Base-by-base conservation (phyloP, 2,797 vertebrate genomes). In the Amblyraja radiata region DNA sequence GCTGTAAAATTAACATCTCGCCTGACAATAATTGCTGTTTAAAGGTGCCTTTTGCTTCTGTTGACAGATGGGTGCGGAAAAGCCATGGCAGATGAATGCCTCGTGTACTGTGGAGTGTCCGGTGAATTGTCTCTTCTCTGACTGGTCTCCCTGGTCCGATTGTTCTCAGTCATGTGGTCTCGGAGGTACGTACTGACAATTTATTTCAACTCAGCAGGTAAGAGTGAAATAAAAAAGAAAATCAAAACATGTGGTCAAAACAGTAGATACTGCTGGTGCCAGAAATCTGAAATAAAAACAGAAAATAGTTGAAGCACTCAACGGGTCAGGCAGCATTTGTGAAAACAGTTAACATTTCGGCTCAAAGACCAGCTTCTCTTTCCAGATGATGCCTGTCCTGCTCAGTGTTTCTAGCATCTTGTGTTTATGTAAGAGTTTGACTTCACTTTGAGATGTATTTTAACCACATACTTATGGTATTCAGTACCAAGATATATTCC, bases 51-150 rank as follows among this genome's bases (percentile, higher is more conserved):
- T 94, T 58, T 93, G 94, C 78, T 94, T 96, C 36, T 76, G 39
- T 76, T 46, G 39, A 93, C 93, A 98, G 97, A 96, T 99, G 94
- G 97, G 96, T 21, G 94, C 99, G 96, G 98, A 99, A 95, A 99
- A 97, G 95, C 97, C 95, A 21, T 99, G 98, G 99, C 98, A 98
- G 95, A 98, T 99, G 98, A 99, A 98, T 94, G 95, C 94, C 0
- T 97, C 99, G 94, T 99, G 99, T 1, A 94, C 97, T 81, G 98
- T 99, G 84, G 99, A 99, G 95, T 99, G 99, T 95, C 99, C 99
- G 1, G 96, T 99, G 93, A 99, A 99, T 97, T 99, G 98, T 93
- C 98, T 98, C 96, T 97, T 99, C 93, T 99, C 98, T 0, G 98
- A 98, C 16, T 99, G 99, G 99, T 98, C 98, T 0, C 5, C 94